Evolutionary conservation across 2,113 vertebrate species (phyloP), one percentile per base, ranked within the genome.

Genomic region (Cheilinus undulatus): DNA sequence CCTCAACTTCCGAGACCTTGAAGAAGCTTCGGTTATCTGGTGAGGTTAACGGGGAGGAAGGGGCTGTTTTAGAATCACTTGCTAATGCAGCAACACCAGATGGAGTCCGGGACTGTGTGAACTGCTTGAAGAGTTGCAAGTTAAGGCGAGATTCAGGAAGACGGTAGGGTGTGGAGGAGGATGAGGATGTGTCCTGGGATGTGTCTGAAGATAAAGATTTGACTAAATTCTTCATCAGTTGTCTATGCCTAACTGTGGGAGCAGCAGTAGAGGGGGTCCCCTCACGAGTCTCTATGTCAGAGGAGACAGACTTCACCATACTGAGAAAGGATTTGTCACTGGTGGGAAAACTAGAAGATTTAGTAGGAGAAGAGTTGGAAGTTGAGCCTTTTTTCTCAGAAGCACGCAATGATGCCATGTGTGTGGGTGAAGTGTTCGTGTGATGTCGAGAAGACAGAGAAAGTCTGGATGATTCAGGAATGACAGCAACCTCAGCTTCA

Each of bases 171-270:
- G 61, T 26, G 32, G 78, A 53, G 17, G 83, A 73, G 15, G 38
- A 40, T 5, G 85, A 63, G 12, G 88, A 66, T 91, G 95, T 81
- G 94, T 95, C 80, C 93, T 94, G 61, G 73, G 96, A 95, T 17
- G 96, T 96, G 86, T 99, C 97, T 0, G 96, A 96, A 54, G 98
- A 99, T 56, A 98, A 91, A 59, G 98, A 99, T 84, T 99, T 99
- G 75, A 99, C 98, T 0, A 99, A 86, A 0, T 89, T 94, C 92
- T 98, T 99, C 96, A 99, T 97, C 74, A 98, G 90, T 73, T 97
- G 96, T 19, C 96, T 92, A 3, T 96, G 96, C 78, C 95, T 91
- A 17, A 92, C 66, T 0, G 95, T 71, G 0, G 94, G 14, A 88
- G 91, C 20, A 68, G 90, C 86, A 59, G 38, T 91, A 90, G 91